Base-by-base conservation (phyloP, 1,140 invertebrate species). In the Ceratina australensis region DNA sequence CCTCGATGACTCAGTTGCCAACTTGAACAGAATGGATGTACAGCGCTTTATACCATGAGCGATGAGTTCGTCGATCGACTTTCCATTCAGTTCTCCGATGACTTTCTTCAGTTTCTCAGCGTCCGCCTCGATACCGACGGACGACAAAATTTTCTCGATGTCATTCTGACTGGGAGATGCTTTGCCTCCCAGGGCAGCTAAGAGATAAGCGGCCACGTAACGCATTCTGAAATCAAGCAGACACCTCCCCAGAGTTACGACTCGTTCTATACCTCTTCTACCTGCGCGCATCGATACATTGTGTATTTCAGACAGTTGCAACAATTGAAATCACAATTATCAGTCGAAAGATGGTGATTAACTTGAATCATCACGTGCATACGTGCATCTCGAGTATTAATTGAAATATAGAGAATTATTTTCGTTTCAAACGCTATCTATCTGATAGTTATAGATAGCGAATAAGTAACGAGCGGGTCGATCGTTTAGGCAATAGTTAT, bases 201-300 rank as follows among this genome's bases (percentile, higher is more conserved):
- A 95, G 90, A 99, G 93, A 93, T 99, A 99, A 94, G 98, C 98
- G 94, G 98, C 98, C 94, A 99, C 97, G 98, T 99, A 99, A 98
- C 98, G 98, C 98, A 99, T 99, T 95, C 95, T 97, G 89, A n/a
- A 83, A 91, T 86, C 74, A 69, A 67, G 20, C 18, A 28, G 22
- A 22, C 12, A 20, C 5, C 42, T 72, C 20, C 59, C 18, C 0
- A 24, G 57, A 13, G 24, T 12, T 0, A 50, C 10, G n/a, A 3
- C 24, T 28, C 15, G 47, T 28, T 73, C 15, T 24, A 81, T 83
- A 76, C 54, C 89, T n/a, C n/a, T n/a, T n/a, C n/a, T n/a, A n/a
- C n/a, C n/a, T n/a, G n/a, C n/a, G n/a, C n/a, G n/a, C n/a, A n/a
- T n/a, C n/a, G n/a, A n/a, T n/a, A n/a, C n/a, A n/a, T n/a, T n/a